Base-by-base conservation (phyloP, 2,888 invertebrate species). In the Agapostemon virescens region DNA sequence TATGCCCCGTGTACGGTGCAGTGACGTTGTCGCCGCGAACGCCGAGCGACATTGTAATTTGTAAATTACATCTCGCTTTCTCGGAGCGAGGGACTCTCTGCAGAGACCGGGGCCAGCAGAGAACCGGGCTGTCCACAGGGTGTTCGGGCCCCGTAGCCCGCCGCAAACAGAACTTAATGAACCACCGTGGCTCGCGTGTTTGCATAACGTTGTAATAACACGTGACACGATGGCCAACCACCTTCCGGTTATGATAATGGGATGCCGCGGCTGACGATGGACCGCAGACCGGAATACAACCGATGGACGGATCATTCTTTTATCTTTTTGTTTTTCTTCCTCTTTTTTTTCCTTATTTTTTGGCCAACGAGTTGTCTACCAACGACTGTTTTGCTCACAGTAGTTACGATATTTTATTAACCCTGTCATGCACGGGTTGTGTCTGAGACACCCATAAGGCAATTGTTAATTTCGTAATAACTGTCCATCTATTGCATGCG, bases 31-130 rank as follows among this genome's bases (percentile, higher is more conserved):
- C 82, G 82, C 75, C 77, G 84, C 82, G 81, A 85, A 88, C 83
- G 80, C 84, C 86, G 84, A 87, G 86, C 88, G 89, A 90, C 88
- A 89, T 88, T 89, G 88, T 88, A 89, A 89, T 89, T 89, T 89
- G 87, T 86, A 89, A 89, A 90, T 90, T 89, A 86, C 88, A 81
- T 80, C 79, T 77, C 66, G 64, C 63, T 33, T 42, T 64, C 49
- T 9, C 49, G 49, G 20, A 49, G n/a, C 45, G 20, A 9, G 1
- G 20, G 20, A 49, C 45, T n/a, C 45, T n/a, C 7, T 2, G 45
- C 20, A 2, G 49, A 20, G 49, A n/a, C 20, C 33, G 64, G 36
- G 36, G 26, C 26, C n/a, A 26, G 20, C n/a, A 66, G 69, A 26
- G 42, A 49, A 5, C 15, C 2, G 13, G 42, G 11, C 26, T 55